Evolutionary conservation across 1,140 invertebrate species (phyloP).

Genomic region (Nasonia vitripennis): DNA sequence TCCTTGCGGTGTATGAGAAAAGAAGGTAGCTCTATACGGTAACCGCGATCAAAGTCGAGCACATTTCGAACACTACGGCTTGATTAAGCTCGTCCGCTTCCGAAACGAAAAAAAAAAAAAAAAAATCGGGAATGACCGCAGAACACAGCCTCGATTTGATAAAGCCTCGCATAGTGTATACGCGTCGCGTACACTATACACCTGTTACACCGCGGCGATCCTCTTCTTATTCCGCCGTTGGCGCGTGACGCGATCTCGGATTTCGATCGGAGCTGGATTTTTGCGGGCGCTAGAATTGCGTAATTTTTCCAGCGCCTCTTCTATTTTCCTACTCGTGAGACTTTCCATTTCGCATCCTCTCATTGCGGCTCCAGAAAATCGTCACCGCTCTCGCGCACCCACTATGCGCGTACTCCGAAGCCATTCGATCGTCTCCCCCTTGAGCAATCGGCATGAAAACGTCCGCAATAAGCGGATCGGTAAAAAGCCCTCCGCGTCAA

Average conservation of each 20-base stretch:
- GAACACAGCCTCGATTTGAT: too few species aligned
- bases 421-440: background rate
- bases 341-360: too few species aligned
- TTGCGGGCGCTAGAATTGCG: too few species aligned
- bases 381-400: background rate
- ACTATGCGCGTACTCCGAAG: background rate
- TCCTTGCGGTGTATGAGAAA: background rate
- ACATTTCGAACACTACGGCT: constrained; percentile 16
- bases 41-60: too few species aligned
- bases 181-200: constrained; percentile 32
- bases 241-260: constrained; percentile 39
- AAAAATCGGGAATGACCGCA: too few species aligned
- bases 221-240: background rate
- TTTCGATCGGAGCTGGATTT: background rate
- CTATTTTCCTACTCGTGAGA: too few species aligned
- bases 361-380: background rate
- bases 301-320: too few species aligned
- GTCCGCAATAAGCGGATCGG: background rate
- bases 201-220: constrained; percentile 11
- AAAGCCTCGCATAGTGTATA: too few species aligned
- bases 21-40: too few species aligned
- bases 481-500: constrained; percentile 30
- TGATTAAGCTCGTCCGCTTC: constrained; percentile 19
- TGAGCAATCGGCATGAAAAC: constrained; percentile 1
- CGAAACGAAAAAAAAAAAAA: background rate